Percentiles rank a stretch among this genome's conserved stretches.
phyloP scores from a whole-genome alignment of 2,888 invertebrate species.

The Sphaeridia pumilis region DNA sequence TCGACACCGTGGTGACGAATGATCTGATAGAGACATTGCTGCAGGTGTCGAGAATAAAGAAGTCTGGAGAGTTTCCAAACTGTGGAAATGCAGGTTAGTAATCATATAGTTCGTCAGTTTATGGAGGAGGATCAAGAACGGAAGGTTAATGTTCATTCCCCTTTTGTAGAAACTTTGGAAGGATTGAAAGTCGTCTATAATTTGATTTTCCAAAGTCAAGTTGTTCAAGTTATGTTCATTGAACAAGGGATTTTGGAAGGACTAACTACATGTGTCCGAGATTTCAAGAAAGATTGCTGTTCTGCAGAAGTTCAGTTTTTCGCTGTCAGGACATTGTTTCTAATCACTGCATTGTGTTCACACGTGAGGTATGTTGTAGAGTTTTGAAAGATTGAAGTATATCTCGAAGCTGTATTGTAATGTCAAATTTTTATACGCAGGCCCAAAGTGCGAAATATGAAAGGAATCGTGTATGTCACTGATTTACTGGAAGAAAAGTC shows the following conservation, averaged over 20 bases:
- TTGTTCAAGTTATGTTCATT: conserved; percentile 50
- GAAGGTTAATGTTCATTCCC: background rate
- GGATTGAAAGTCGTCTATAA: conserved; percentile 82
- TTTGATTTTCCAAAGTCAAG: conserved; percentile 62
- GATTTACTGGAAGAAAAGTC: conserved; percentile 55
- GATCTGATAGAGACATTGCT: conserved; percentile 58
- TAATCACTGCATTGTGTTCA: conserved; percentile 70
- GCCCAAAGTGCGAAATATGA: conserved; percentile 53
- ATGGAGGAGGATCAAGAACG: background rate
- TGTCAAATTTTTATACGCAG: conserved; percentile 38
- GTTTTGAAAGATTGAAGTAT: background rate
- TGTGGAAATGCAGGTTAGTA: conserved; percentile 9
- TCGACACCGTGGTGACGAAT: conserved; percentile 55
- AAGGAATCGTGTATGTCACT: conserved; percentile 56
- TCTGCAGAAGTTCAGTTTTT: conserved; percentile 65
- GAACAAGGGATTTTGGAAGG: conserved; percentile 56
- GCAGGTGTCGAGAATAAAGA: conserved; percentile 49
- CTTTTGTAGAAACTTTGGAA: conserved; percentile 46
- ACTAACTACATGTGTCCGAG: conserved; percentile 57
- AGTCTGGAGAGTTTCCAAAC: conserved; percentile 32
- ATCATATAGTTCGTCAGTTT: background rate
- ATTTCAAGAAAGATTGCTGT: conserved; percentile 48
- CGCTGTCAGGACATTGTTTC: conserved; percentile 76
- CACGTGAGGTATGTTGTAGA: conserved; percentile 44
- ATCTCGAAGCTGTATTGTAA: conserved; percentile 4